These are phyloP conservation scores for Hestina assimilis DNA, from an alignment of 1,140 invertebrate species.

Conservation along the genomic window DNA sequence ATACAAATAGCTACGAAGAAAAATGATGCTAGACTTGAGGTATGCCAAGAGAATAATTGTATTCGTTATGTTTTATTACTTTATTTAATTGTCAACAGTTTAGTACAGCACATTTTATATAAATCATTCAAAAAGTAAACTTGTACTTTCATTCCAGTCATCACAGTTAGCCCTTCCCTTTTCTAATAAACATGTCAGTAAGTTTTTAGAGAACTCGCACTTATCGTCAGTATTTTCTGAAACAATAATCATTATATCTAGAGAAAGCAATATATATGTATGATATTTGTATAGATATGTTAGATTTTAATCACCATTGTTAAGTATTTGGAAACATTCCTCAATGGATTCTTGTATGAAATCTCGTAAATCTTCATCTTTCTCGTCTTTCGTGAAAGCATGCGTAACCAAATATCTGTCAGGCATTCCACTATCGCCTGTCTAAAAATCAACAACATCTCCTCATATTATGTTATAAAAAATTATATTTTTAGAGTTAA, in stretches of 20 bases:
- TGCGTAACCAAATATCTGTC: conserved; percentile 78
- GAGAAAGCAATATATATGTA: no score
- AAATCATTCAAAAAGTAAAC: conserved; percentile 38
- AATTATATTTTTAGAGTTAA: background rate
- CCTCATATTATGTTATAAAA: conserved; percentile 1
- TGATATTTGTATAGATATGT: conserved; percentile 2
- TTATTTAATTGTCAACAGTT: background rate
- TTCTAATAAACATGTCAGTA: conserved; percentile 77
- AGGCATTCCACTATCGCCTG: conserved; percentile 75
- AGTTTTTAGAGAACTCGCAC: conserved; percentile 74
- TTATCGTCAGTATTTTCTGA: conserved; percentile 74
- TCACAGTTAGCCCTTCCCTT: conserved; percentile 79
- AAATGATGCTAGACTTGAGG: conserved; percentile 76
- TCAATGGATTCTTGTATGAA: conserved; percentile 79
- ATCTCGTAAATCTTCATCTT: conserved; percentile 75
- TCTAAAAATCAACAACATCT: conserved; percentile 48
- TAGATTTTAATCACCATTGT: conserved; percentile 49
- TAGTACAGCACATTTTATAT: background rate
- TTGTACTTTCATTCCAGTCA: conserved; percentile 79
- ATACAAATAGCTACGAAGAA: conserved; percentile 56
- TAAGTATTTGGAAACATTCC: conserved; percentile 78
- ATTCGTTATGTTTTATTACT: background rate
- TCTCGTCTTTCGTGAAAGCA: conserved; percentile 74
- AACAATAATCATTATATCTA: no score
- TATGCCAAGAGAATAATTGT: conserved; percentile 30